These are phyloP conservation scores for Pampusana beccarii DNA, from an alignment of 2,113 vertebrate species.

Conservation along the genomic window DNA sequence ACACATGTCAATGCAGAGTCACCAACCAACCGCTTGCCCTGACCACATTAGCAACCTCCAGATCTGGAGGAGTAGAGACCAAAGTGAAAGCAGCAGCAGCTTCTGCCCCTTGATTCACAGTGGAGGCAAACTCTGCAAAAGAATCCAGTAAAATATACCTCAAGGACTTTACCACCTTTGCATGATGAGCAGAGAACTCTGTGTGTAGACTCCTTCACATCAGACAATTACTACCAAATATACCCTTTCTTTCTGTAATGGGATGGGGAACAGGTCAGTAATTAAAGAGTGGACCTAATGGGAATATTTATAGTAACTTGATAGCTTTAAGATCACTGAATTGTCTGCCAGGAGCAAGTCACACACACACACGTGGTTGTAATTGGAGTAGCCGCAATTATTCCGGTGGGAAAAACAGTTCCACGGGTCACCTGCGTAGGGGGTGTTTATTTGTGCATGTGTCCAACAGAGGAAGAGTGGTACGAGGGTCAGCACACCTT, in stretches of 20 bases:
- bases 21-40: accelerated
- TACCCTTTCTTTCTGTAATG: not conserved
- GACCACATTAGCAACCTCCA: not conserved
- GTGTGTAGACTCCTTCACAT: not conserved
- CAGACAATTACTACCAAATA: not conserved
- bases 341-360: not conserved
- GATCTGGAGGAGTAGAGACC: not conserved
- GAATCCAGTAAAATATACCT: not conserved
- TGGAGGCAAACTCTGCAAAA: not conserved
- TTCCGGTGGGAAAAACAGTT: not conserved
- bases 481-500: not conserved
- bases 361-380: not conserved
- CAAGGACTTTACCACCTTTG: not conserved
- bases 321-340: constrained; percentile 14
- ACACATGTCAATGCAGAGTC: not conserved
- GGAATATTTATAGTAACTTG: constrained; percentile 19
- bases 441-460: not conserved
- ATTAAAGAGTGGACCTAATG: not conserved
- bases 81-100: not conserved
- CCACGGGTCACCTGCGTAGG: not conserved
- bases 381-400: not conserved
- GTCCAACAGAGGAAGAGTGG: not conserved
- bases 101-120: not conserved
- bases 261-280: not conserved
- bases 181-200: not conserved